Evolutionary conservation across 2,888 invertebrate genomes (phyloP).

Genomic region (Agonopterix arenella): DNA sequence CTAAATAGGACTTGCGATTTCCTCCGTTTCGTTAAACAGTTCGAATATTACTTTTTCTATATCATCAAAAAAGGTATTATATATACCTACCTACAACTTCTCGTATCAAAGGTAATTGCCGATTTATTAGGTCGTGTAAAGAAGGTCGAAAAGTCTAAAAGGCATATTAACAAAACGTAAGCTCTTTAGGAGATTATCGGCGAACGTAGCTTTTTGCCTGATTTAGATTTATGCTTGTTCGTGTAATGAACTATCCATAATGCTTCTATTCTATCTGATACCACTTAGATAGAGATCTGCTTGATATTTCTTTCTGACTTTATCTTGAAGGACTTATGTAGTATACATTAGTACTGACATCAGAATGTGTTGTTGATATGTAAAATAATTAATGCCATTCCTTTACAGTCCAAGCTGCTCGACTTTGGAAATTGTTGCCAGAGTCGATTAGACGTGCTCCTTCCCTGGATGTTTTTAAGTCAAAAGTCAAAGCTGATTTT

Average conservation of each 20-base stretch:
- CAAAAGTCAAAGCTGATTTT: too few species aligned
- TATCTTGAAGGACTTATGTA: too few species aligned
- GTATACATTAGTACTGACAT: too few species aligned
- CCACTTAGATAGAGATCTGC: too few species aligned
- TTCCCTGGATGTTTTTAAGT: too few species aligned
- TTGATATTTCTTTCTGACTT: too few species aligned
- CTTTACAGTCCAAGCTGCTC: too few species aligned
- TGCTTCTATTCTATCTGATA: constrained; percentile 5
- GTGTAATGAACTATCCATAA: constrained; percentile 49
- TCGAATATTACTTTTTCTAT: not conserved
- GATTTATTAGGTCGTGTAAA: not conserved
- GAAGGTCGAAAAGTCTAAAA: constrained; percentile 32
- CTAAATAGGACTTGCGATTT: not conserved
- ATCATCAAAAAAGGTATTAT: not conserved
- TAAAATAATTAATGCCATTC: too few species aligned
- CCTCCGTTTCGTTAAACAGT: not conserved
- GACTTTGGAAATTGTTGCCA: too few species aligned
- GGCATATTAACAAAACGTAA: constrained; percentile 27
- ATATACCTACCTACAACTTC: not conserved
- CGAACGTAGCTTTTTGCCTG: constrained; percentile 48
- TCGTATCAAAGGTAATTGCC: not conserved
- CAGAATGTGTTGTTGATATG: too few species aligned
- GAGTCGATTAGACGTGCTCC: too few species aligned
- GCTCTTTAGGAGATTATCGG: constrained; percentile 66
- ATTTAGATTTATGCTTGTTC: constrained; percentile 54